phyloP scores from a whole-genome alignment of 2,797 vertebrate genomes.

The Ptychobarbus kaznakovi region DNA sequence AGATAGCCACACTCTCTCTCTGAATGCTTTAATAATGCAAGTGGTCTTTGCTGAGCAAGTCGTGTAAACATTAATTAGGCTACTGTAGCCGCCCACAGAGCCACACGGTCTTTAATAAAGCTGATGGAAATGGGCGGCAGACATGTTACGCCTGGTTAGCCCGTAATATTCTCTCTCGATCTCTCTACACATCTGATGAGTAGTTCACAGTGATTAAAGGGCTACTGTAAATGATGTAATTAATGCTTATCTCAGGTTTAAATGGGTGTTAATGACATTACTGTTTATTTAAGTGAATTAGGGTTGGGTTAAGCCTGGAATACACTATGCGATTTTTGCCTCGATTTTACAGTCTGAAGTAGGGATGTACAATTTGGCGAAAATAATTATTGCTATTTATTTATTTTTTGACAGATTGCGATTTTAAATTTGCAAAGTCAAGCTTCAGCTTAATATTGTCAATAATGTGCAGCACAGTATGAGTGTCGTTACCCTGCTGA shows the following conservation, averaged over 20 bases:
- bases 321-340: no score
- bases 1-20: background rate
- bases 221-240: background rate
- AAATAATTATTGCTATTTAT: no score
- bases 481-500: no score
- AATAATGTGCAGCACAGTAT: no score
- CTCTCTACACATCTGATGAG: background rate
- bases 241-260: background rate
- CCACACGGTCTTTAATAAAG: constrained; percentile 48
- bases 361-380: no score
- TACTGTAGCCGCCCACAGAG: constrained; percentile 43
- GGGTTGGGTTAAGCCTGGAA: background rate
- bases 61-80: constrained; percentile 56
- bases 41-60: constrained; percentile 54
- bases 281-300: background rate
- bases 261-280: background rate
- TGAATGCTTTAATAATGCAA: constrained; percentile 30
- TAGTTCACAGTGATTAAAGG: constrained; percentile 42
- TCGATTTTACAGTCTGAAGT: no score
- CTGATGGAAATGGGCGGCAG: constrained; percentile 39
- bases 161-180: background rate
- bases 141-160: constrained; percentile 10
- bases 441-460: no score
- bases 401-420: no score
- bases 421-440: no score